phyloP scores from a whole-genome alignment of 1,140 invertebrate species.

The Mactra quadrangularis region DNA sequence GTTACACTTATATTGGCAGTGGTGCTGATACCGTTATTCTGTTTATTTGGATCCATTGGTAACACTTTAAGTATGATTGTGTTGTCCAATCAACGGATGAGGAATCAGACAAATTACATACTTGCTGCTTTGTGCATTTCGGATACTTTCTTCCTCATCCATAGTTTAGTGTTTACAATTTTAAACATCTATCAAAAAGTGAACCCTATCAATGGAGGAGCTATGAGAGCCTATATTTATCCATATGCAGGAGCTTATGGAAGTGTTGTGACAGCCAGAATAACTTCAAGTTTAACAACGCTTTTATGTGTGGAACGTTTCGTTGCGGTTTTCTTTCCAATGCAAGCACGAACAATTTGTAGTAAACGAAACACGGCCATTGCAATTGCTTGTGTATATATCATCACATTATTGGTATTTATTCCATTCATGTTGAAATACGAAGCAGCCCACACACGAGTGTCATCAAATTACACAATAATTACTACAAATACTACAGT shows the following conservation, averaged over 20 bases:
- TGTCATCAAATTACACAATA: slow-evolving; percentile 49
- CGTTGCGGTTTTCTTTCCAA: slow-evolving; percentile 77
- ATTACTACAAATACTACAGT: slow-evolving; percentile 62
- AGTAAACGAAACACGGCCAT: slow-evolving; percentile 68
- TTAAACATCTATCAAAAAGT: slow-evolving; percentile 65
- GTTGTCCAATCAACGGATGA: slow-evolving; percentile 73
- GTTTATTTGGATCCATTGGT: slow-evolving; percentile 73
- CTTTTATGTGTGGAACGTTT: slow-evolving; percentile 76
- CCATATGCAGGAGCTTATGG: slow-evolving; percentile 74
- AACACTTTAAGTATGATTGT: slow-evolving; percentile 74
- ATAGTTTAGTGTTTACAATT: slow-evolving; percentile 71
- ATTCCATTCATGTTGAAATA: slow-evolving; percentile 76
- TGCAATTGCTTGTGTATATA: slow-evolving; percentile 70
- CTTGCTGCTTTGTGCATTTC: slow-evolving; percentile 75
- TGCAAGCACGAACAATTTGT: slow-evolving; percentile 74
- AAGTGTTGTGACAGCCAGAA: slow-evolving; percentile 75
- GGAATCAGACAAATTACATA: slow-evolving; percentile 72
- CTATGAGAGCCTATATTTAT: slow-evolving; percentile 66
- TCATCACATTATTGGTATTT: slow-evolving; percentile 72
- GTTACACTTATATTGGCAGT: slow-evolving; percentile 69
- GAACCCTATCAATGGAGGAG: slow-evolving; percentile 64
- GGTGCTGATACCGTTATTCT: slow-evolving; percentile 69
- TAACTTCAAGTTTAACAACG: slow-evolving; percentile 75
- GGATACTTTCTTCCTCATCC: slow-evolving; percentile 74
- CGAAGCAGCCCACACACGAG: slow-evolving; percentile 38